A percentile compares a stretch with the other conserved stretches of the same genome.
phyloP scores from a whole-genome alignment of 2,797 vertebrate species.

The Ceyx erithaca region DNA sequence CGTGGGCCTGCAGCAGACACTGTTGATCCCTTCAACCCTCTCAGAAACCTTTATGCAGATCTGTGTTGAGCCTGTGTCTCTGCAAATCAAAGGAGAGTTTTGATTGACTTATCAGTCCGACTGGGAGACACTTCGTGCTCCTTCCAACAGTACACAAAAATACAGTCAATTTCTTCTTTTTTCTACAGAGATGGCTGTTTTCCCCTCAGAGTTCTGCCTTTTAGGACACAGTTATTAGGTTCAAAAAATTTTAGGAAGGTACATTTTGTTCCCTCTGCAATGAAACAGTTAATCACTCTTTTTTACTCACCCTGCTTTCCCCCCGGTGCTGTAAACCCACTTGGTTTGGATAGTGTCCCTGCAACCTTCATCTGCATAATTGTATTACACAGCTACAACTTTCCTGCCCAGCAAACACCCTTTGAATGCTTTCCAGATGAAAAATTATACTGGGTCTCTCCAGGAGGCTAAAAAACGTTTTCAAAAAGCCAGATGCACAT shows the following conservation, averaged over 20 bases:
- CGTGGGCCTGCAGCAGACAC: background rate
- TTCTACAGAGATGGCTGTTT: background rate
- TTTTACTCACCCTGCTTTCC: background rate
- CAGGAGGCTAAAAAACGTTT: background rate
- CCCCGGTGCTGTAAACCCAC: background rate
- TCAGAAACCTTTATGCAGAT: background rate
- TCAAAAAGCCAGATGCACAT: slow-evolving; percentile 6
- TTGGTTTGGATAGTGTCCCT: background rate
- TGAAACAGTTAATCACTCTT: background rate
- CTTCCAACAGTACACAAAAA: background rate
- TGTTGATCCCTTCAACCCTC: background rate
- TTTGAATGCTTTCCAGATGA: slow-evolving; percentile 57
- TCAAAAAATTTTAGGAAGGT: background rate
- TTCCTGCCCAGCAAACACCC: background rate
- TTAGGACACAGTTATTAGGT: background rate
- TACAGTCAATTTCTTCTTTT: background rate
- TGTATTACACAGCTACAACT: background rate
- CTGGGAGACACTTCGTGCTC: background rate
- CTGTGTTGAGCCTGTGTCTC: background rate
- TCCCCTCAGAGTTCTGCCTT: background rate
- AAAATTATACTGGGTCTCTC: slow-evolving; percentile 17
- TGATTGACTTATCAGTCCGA: background rate
- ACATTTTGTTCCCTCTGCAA: background rate
- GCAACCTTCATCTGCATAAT: background rate
- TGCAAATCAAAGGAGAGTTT: background rate